Base-by-base conservation (phyloP, 2,888 invertebrate species). In the Chloromyia formosa region DNA sequence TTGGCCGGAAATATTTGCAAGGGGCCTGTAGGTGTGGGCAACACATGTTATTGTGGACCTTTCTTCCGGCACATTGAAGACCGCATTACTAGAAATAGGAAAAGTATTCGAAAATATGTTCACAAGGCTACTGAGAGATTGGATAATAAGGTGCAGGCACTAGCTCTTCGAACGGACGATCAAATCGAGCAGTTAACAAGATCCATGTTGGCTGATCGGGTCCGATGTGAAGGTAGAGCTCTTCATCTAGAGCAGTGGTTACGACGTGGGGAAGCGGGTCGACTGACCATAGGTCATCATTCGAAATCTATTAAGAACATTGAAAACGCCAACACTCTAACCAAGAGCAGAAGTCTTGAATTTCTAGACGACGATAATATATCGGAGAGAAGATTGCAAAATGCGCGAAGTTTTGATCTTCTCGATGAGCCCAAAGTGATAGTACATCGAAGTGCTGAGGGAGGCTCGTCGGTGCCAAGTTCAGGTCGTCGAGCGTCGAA, bases 1-100 rank as follows among this genome's bases (percentile, higher is more conserved):
- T 88, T 98, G 78, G 96, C 96, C 14, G 97, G 97, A 1, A 96
- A 97, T 82, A 94, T 97, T 77, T 92, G 95, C 80, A 97, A 97
- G 86, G 97, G 97, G 1, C 97, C 97, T 0, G 92, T 96, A n/a
- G 96, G 97, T 0, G 93, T 95, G 1, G 95, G 96, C 0, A 94
- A 95, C 83, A 94, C 94, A 0, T 96, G 96, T 84, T 95, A 95
- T 82, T 97, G 97, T 83, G 95, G 94, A 0, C 97, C 97, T 0
- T 92, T 96, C 84, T 93, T 97, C 82, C 90, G 93, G 77, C 94
- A 95, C 79, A 91, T 97, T 85, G 95, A 96, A 82, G 92, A 94
- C 53, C 90, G 92, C 77, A 83, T 96, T 69, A 94, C 94, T 80
- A 90, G 91, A 66, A 84, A 84, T 75, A 95, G 79, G 90, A 95